Base-by-base conservation (phyloP, 2,888 invertebrate genomes). In the Mimas tiliae region DNA sequence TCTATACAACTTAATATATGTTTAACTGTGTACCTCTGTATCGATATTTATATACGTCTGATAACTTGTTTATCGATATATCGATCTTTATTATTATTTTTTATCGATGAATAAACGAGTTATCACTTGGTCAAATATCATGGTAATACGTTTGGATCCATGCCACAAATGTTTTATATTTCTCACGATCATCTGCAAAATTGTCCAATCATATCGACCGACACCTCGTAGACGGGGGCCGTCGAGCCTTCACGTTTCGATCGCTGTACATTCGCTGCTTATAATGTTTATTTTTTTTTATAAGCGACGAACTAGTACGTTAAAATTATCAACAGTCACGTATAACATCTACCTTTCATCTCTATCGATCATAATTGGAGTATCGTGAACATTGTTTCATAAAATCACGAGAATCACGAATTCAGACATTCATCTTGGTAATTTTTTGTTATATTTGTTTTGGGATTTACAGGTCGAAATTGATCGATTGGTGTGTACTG, bases 291-390 rank as follows among this genome's bases (percentile, higher is more conserved):
- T 19, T 62, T 42, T 62, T 42, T 33, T 34, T 63, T 75, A 72
- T 71, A 72, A 76, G 70, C 68, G 66, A 70, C 73, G 75, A 72
- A 33, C 4, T 14, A 63, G 48, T 48, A 48, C 47, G 16, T 27
- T 33, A 12, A 33, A 62, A 62, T 51, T 45, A 33, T 62, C 65
- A 51, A 53, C 38, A 38, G 12, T 66, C 62, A 66, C 62, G 65
- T 71, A 85, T 90, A 90, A 91, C 90, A 91, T 91, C 91, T 91
- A 91, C 89, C 90, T 90, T 73, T 86, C 90, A 90, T 88, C 79
- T 83, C 51, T 65, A 47, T 63, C 63, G 63, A 34, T 52, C 63
- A 64, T 72, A 70, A 69, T 62, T 67, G 65, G 67, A 42, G 19
- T 64, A 64, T 64, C 50, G 51, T 50, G 58, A 58, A 6, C 58